Conservation (phyloP, 2,888 invertebrate species). For the Nemapogon koenigi region DNA sequence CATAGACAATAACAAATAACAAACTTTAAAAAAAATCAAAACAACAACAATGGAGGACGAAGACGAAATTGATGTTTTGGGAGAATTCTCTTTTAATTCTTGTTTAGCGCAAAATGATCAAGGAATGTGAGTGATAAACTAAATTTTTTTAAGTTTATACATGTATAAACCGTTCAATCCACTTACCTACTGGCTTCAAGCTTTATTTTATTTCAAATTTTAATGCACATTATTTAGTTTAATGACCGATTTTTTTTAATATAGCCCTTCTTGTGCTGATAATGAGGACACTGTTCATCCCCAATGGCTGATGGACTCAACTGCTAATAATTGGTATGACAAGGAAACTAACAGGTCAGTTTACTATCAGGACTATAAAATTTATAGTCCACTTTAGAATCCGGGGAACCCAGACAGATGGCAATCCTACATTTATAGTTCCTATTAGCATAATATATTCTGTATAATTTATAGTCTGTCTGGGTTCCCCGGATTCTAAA, state of each 20-base stretch:
- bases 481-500: too few species aligned
- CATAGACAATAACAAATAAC: too few species aligned
- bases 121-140: constrained; percentile 67
- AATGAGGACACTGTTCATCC: constrained; percentile 70
- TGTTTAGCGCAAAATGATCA: constrained; percentile 65
- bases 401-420: too few species aligned
- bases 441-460: too few species aligned
- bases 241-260: constrained; percentile 14
- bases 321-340: constrained; percentile 69
- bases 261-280: constrained; percentile 54
- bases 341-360: constrained; percentile 34
- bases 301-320: constrained; percentile 69
- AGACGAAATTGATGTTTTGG: constrained; percentile 76
- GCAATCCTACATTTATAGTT: too few species aligned
- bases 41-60: constrained; percentile 72
- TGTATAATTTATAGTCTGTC: too few species aligned
- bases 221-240: background rate
- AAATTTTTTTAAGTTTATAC: background rate
- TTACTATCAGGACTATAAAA: too few species aligned
- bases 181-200: too few species aligned
- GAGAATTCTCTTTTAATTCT: constrained; percentile 73
- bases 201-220: too few species aligned
- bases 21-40: too few species aligned
- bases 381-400: too few species aligned
- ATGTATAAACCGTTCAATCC: too few species aligned